Evolutionary conservation across 1,140 invertebrate species (phyloP), one percentile per base, ranked within the genome.

Genomic region (Ylistrum balloti): DNA sequence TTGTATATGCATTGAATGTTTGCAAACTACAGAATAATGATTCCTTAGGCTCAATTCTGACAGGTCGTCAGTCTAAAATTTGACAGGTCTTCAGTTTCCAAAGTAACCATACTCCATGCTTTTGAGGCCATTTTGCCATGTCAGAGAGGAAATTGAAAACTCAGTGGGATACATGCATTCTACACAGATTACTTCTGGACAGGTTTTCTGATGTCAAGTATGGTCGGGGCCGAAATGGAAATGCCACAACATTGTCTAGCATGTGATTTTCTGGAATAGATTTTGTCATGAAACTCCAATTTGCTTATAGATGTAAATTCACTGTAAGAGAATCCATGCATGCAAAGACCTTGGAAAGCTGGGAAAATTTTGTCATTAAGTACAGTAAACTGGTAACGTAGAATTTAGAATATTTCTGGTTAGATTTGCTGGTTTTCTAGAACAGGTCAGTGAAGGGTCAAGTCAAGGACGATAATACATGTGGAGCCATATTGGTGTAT

Each of bases 11-110:
- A 28, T 28, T 28, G 56, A 28, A 9, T 74, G 22, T 74, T 74
- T 74, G 56, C 56, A n/a, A 74, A 74, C 56, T 74, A n/a, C n/a
- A 74, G 56, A n/a, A 74, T 28, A 74, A n/a, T 74, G 22, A 74
- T 28, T 74, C 5, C 9, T 5, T 22, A 74, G 9, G 22, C n/a
- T 74, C 2, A 28, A 74, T 28, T 74, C n/a, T 74, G 56, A 74
- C 56, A 74, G 56, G 56, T 74, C n/a, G 17, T 74, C 56, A 74
- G 56, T 74, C 56, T 28, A 11, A 74, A 74, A 7, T 74, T n/a
- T 74, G 56, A 74, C 56, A 74, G 22, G 56, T 74, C 22, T n/a
- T 74, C 56, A 28, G 17, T 74, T 74, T 74, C 56, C 56, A 9
- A 17, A 74, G 56, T n/a, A 28, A 74, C 17, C 5, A n/a, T n/a